Conservation (phyloP, 2,113 vertebrate genomes). For the Mustelus asterias region DNA sequence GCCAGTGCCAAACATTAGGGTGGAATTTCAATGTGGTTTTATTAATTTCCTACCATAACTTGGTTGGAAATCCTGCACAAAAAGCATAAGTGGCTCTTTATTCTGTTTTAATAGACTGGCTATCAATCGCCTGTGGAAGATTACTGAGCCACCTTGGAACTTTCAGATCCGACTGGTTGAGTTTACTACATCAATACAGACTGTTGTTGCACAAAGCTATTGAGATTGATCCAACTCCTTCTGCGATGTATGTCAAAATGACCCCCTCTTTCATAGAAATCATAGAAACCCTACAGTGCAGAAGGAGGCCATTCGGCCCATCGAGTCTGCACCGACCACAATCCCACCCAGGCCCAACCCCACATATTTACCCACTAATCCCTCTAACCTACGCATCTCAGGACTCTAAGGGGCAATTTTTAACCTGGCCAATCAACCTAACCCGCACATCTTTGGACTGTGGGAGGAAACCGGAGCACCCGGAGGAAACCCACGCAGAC, state of each 20-base stretch:
- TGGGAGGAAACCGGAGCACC: too few species aligned
- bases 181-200: background rate
- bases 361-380: too few species aligned
- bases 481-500: too few species aligned
- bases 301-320: too few species aligned
- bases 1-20: background rate
- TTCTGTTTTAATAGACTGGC: background rate
- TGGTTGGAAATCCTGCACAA: background rate
- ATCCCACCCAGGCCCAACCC: too few species aligned
- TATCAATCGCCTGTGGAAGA: background rate
- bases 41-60: background rate
- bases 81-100: background rate
- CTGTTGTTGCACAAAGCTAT: background rate
- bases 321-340: too few species aligned
- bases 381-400: too few species aligned
- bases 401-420: too few species aligned
- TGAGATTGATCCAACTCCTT: background rate
- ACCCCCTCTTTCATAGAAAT: too few species aligned
- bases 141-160: background rate
- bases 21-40: background rate
- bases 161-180: background rate
- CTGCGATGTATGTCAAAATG: background rate
- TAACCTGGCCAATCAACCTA: too few species aligned
- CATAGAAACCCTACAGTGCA: too few species aligned
- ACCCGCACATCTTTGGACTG: too few species aligned